A percentile compares a stretch with the other conserved stretches of the same genome.
Evolutionary conservation across 2,797 vertebrate genomes (phyloP).

Genomic region (Bradypus variegatus): DNA sequence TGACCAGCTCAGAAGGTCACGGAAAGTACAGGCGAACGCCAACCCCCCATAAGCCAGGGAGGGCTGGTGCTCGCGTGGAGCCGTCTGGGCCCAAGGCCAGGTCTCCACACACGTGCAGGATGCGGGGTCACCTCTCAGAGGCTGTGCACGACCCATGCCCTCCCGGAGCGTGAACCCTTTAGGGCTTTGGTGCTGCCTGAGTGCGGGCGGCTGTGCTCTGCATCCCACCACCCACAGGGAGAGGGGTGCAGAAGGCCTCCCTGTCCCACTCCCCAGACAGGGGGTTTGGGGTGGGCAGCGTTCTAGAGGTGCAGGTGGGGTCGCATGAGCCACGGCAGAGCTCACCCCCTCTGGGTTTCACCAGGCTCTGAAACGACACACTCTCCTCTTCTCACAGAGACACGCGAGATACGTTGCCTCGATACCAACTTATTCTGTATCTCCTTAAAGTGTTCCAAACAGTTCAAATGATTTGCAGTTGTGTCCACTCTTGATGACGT

Average conservation of each 20-base stretch:
- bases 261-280: background rate
- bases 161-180: accelerated
- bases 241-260: background rate
- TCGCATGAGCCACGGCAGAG: background rate
- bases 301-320: no score
- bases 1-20: background rate
- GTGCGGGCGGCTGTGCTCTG: no score
- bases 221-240: background rate
- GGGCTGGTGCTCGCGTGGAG: background rate
- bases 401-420: background rate
- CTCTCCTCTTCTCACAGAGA: background rate
- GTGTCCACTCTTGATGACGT: accelerated
- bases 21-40: background rate
- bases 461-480: background rate
- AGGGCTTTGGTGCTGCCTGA: background rate
- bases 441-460: background rate
- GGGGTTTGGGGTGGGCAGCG: no score
- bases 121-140: background rate
- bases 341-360: no score
- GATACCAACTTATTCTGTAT: background rate
- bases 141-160: no score
- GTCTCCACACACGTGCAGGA: background rate
- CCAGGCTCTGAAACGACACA: background rate
- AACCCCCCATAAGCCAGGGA: background rate
- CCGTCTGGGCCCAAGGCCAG: no score